Evolutionary conservation across 2,888 invertebrate species (phyloP), one percentile per base, ranked within the genome.

Genomic region (Hydropsyche betteni): DNA sequence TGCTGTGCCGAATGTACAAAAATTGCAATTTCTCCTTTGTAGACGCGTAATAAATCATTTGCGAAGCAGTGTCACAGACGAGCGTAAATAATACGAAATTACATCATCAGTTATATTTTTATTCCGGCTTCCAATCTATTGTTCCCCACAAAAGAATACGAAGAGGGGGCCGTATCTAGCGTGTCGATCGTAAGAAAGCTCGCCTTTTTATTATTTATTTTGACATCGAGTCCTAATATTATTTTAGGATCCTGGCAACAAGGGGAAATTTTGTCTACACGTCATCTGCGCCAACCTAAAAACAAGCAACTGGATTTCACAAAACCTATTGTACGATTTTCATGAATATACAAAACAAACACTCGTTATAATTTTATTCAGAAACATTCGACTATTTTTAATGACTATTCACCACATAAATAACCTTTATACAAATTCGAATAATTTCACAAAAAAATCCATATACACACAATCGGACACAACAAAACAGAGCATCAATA

Each of bases 31-130:
- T 44, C 10, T 44, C 44, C 44, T 8, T 44, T 8, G 44, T 10
- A 10, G 44, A 10, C 7, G 44, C 44, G 10, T 16, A 58, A 58
- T 58, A 58, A 58, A 58, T 58, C 58, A 58, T 24, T 58, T 58
- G 58, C 8, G 58, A 58, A 58, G 58, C 58, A 58, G 16, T 58
- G 58, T 58, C 58, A 16, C 58, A 58, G 58, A 58, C 58, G 58
- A 58, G 58, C 58, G 58, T 58, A 58, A 58, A 58, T 58, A 58
- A 58, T 58, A 58, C 58, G 58, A 58, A 58, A 58, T 58, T 58
- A 58, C 58, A 58, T 58, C 58, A 58, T 58, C 58, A 58, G 24
- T 58, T 58, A 58, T 58, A 58, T 58, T 58, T 58, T 58, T 58
- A 58, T 58, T 58, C 58, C 58, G 58, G 58, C 8, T 24, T 58